These are phyloP conservation scores for Cydia strobilella DNA, from an alignment of 1,140 invertebrate genomes.

Conservation along the genomic window DNA sequence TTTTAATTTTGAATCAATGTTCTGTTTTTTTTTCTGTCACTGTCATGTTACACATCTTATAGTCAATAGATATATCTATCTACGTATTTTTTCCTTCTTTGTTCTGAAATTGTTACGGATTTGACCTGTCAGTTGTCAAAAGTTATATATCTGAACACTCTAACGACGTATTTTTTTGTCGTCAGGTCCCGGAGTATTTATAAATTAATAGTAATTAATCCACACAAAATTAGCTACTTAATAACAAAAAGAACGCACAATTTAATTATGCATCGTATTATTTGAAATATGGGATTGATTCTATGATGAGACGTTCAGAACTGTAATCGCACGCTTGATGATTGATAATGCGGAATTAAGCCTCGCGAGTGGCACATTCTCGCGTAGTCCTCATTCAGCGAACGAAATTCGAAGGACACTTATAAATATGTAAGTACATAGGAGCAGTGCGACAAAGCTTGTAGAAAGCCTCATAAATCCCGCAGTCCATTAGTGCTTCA, in stretches of 20 bases:
- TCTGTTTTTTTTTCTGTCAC: no score
- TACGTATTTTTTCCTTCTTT: no score
- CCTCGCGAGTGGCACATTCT: constrained; percentile 41
- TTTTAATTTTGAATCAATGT: no score
- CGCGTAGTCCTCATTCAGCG: constrained; percentile 32
- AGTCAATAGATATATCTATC: no score
- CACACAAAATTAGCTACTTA: background rate
- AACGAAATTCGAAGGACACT: constrained; percentile 20
- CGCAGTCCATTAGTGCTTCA: constrained; percentile 68
- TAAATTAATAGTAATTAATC: background rate
- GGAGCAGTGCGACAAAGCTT: constrained; percentile 23
- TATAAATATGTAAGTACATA: constrained; percentile 30
- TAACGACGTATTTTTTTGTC: background rate
- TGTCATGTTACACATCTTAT: no score
- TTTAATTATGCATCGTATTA: background rate
- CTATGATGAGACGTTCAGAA: constrained; percentile 44
- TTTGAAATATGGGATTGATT: constrained; percentile 12
- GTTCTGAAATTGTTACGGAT: no score
- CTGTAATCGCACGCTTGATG: constrained; percentile 62
- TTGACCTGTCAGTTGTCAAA: no score
- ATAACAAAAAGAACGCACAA: background rate
- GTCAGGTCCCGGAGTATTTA: background rate
- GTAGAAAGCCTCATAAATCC: constrained; percentile 63
- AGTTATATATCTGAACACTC: no score
- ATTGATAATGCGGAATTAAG: constrained; percentile 73